phyloP scores from a whole-genome alignment of 2,888 invertebrate species.

The Tachina grossa region DNA sequence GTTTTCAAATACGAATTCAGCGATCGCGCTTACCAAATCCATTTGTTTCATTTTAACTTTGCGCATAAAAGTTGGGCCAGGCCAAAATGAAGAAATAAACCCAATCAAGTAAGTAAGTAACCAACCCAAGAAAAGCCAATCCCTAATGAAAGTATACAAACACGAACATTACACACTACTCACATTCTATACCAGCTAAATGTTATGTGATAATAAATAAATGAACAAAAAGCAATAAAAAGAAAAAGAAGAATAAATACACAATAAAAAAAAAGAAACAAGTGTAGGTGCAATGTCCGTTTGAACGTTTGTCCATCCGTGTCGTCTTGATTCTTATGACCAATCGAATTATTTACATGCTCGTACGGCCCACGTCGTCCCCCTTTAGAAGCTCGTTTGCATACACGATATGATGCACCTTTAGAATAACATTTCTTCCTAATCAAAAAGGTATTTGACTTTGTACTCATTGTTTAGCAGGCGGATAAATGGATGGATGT shows the following conservation, averaged over 20 bases:
- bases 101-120: conserved; percentile 46
- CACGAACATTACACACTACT: neutral
- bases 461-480: conserved; percentile 42
- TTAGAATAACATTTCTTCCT: conserved; percentile 60
- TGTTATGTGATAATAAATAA: conserved; percentile 52
- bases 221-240: neutral
- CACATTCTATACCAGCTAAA: neutral
- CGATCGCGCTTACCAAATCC: conserved; percentile 46
- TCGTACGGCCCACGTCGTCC: conserved; percentile 52
- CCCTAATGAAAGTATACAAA: conserved; percentile 58
- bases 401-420: conserved; percentile 53
- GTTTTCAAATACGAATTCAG: conserved; percentile 46
- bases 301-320: conserved; percentile 63
- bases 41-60: conserved; percentile 59
- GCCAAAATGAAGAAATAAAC: conserved; percentile 35
- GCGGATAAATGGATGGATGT: neutral
- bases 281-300: conserved; percentile 72
- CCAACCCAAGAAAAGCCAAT: conserved; percentile 65
- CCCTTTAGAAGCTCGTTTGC: conserved; percentile 62
- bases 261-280: conserved; percentile 44
- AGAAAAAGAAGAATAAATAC: neutral
- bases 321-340: conserved; percentile 56
- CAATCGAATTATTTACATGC: conserved; percentile 55
- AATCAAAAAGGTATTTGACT: conserved; percentile 65
- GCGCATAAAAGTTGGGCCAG: conserved; percentile 47